Base-by-base conservation (phyloP, 2,888 invertebrate species). In the Augiades crinisus region DNA sequence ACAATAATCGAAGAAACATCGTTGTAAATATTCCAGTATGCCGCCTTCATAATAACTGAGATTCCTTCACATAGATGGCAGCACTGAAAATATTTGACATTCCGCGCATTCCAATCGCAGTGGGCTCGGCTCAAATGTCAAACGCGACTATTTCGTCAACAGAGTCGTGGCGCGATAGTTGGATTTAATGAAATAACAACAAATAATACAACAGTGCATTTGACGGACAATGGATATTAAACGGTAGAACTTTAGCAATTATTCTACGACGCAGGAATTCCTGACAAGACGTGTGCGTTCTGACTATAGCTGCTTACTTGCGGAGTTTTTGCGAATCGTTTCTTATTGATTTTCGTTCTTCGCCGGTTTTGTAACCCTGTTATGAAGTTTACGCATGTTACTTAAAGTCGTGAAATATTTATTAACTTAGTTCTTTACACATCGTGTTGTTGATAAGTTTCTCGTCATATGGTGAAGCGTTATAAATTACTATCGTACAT, bases 41-140 rank as follows among this genome's bases (percentile, higher is more conserved):
- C 79, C 81, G 86, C 86, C 84, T 72, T 72, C 58, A 51, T 17
- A 45, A 45, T 36, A 27, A 54, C 85, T 78, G 63, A 74, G 70
- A 90, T 88, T 87, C 90, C 90, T 76, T 72, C 77, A 81, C 78
- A 81, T 72, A 92, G 92, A 88, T 91, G 92, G 90, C 91, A 88
- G 89, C 89, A 90, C 90, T 91, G 90, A 91, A 87, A 92, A 92
- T 92, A 92, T 91, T 92, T 92, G 89, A 90, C 91, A 92, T 92
- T 91, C 92, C 91, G 68, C 69, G 80, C 90, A 92, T 92, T 91
- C 92, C 92, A 72, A 83, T 79, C 84, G 90, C 90, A 86, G 91
- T 92, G 92, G 92, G 92, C 92, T 91, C 92, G 92, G 92, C 92
- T 91, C 91, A 92, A 92, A 92, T 92, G 92, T 92, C 92, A 92